phyloP scores from a whole-genome alignment of 2,113 vertebrate species.

The Sylvietta virens region DNA sequence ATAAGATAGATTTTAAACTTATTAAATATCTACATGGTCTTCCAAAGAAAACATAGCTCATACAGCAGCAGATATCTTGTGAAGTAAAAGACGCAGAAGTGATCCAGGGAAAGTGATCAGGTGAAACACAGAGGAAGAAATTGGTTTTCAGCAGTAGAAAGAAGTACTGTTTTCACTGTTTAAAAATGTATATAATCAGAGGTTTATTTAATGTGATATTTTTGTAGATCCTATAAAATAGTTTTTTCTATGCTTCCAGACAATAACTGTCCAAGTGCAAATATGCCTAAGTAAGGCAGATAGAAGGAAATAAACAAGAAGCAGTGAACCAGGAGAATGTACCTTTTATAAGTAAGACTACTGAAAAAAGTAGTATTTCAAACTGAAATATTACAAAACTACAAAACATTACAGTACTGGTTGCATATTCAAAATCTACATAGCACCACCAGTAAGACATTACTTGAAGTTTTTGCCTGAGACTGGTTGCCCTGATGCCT shows the following conservation, averaged over 20 bases:
- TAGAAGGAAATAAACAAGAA: background rate
- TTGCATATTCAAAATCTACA: background rate
- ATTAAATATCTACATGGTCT: background rate
- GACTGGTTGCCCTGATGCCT: background rate
- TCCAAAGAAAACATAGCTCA: background rate
- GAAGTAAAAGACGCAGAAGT: background rate
- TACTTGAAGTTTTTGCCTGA: background rate
- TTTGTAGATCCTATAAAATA: background rate
- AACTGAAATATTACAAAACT: background rate
- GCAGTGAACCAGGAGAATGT: background rate
- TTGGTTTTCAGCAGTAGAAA: background rate
- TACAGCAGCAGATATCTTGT: background rate
- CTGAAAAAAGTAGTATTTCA: background rate
- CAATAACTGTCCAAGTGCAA: background rate
- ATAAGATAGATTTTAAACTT: background rate
- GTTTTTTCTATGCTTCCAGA: background rate
- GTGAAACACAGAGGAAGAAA: background rate
- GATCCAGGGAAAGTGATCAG: background rate
- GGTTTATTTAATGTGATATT: background rate
- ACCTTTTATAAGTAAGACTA: background rate
- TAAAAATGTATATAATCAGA: background rate
- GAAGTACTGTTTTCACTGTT: background rate
- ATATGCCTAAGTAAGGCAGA: background rate
- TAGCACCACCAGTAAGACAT: background rate
- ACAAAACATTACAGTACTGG: background rate